phyloP scores from a whole-genome alignment of 2,888 invertebrate species.

The Drosophila tanythrix region DNA sequence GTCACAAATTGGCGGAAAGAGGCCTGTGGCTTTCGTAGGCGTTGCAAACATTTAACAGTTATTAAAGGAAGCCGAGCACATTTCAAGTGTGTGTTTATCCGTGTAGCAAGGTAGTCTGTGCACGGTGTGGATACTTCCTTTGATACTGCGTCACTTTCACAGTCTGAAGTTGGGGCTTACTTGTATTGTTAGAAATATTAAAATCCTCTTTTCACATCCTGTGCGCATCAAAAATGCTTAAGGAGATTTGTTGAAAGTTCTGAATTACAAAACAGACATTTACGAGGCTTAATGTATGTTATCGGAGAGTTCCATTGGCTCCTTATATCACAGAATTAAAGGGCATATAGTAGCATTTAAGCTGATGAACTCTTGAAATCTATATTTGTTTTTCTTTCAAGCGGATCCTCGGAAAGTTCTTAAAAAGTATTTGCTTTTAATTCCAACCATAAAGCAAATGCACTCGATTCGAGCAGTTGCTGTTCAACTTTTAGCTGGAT shows the following conservation, averaged over 20 bases:
- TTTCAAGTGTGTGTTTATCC: constrained; percentile 1
- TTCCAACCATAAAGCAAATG: constrained; percentile 31
- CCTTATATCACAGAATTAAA: neutral
- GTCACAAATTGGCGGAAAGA: constrained; percentile 46
- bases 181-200: neutral
- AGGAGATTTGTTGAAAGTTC: neutral
- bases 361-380: neutral
- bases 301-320: neutral
- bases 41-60: constrained; percentile 34
- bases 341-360: neutral
- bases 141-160: neutral
- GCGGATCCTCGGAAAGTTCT: constrained; percentile 1
- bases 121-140: neutral
- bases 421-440: constrained; percentile 41
- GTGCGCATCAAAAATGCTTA: neutral
- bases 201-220: neutral
- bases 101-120: neutral
- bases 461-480: constrained; percentile 20
- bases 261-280: neutral
- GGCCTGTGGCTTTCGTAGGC: constrained; percentile 32
- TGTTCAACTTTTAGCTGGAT: constrained; percentile 19
- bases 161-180: neutral
- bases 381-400: neutral
- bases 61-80: constrained; percentile 41
- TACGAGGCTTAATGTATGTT: neutral